These are phyloP conservation scores for Ophion obscuratus DNA, from an alignment of 2,888 invertebrate genomes.

Conservation along the genomic window DNA sequence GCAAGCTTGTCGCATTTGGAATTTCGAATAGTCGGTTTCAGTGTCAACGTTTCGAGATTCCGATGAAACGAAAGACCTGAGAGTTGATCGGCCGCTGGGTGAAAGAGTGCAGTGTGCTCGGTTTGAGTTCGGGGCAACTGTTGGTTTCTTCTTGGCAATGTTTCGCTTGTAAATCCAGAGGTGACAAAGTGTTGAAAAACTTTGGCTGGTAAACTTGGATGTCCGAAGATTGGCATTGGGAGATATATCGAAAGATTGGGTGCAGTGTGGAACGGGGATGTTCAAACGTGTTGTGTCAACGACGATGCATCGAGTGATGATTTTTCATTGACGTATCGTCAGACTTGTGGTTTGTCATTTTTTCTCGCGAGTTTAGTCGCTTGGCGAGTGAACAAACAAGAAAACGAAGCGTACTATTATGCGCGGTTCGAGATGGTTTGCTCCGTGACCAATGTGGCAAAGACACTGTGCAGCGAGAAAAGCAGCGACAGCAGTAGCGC, in stretches of 20 bases:
- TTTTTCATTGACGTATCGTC: background rate
- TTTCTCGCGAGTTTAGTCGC: constrained; percentile 15
- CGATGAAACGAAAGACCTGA: background rate
- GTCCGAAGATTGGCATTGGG: too few species aligned
- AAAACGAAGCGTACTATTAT: constrained; percentile 74
- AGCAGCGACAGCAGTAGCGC: constrained; percentile 64
- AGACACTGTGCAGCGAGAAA: constrained; percentile 71
- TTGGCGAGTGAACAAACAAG: constrained; percentile 42
- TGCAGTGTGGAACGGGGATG: constrained; percentile 24
- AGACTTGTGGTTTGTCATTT: background rate
- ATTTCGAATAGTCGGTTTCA: too few species aligned
- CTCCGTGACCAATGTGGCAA: constrained; percentile 81
- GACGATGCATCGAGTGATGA: constrained; percentile 10
- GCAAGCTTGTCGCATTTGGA: too few species aligned
- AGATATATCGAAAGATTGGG: background rate
- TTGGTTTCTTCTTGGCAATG: too few species aligned
- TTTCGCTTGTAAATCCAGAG: background rate
- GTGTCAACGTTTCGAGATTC: too few species aligned
- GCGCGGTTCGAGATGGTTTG: constrained; percentile 83
- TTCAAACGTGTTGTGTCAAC: background rate
- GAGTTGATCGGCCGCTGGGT: background rate
- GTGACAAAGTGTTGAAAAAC: constrained; percentile 26
- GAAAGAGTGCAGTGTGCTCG: constrained; percentile 28
- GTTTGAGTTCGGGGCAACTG: background rate
- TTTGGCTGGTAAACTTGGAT: background rate